Evolutionary conservation across 2,797 vertebrate genomes (phyloP).

Genomic region (Paratrypauchen microcephalus): DNA sequence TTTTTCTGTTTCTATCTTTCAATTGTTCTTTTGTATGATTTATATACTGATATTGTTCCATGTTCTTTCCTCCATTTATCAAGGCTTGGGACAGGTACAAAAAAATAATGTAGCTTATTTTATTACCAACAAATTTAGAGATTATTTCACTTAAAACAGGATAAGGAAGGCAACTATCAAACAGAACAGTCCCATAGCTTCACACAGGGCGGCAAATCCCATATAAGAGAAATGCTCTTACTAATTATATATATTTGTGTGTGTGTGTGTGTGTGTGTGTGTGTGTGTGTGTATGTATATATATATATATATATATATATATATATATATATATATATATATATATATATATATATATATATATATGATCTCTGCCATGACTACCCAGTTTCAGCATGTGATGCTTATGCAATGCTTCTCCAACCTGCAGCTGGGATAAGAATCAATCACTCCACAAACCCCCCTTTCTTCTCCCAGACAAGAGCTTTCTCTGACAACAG

Average conservation of each 20-base stretch:
- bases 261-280: no score
- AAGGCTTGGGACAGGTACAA: not conserved
- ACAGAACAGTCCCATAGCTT: conserved; percentile 99
- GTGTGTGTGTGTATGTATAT: no score
- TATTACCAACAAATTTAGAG: not conserved
- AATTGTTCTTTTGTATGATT: not conserved
- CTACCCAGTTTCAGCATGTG: conserved; percentile 55
- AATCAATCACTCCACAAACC: conserved; percentile 64
- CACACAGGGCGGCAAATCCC: conserved; percentile 98
- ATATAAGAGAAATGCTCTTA: no score
- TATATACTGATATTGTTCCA: not conserved
- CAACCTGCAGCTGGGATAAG: conserved; percentile 67
- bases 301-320: no score
- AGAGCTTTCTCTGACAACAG: conserved; percentile 61
- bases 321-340: no score
- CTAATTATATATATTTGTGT: no score
- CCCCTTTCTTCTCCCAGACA: conserved; percentile 67
- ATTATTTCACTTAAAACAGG: not conserved
- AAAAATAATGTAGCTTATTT: not conserved
- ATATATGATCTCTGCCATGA: conserved; percentile 39
- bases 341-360: no score
- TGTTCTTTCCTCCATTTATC: not conserved
- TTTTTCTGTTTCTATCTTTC: not conserved
- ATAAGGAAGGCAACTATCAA: no score
- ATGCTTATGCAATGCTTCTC: conserved; percentile 57